Percentiles rank a stretch among this genome's conserved stretches.
Evolutionary conservation across 2,888 invertebrate species (phyloP).

Genomic region (Habroteleia sp.): DNA sequence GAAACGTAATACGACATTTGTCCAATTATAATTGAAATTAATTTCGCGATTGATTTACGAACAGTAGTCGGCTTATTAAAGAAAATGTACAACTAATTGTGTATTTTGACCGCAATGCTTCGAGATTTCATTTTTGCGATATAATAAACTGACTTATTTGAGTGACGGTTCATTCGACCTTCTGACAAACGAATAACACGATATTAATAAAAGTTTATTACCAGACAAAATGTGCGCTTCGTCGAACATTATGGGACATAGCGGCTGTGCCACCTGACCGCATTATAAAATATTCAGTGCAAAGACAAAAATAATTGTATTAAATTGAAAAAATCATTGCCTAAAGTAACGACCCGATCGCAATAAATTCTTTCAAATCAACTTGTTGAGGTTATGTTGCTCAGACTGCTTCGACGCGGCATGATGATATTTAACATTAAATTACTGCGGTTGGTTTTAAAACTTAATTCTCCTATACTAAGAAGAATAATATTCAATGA

Average conservation of each 20-base stretch:
- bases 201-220: conserved; percentile 58
- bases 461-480: too few relatives aligned
- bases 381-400: too few relatives aligned
- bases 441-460: too few relatives aligned
- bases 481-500: too few relatives aligned
- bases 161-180: conserved; percentile 37
- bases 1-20: conserved; percentile 5
- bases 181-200: conserved; percentile 46
- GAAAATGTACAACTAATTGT: conserved; percentile 41
- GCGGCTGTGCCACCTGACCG: conserved; percentile 17
- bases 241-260: conserved; percentile 31
- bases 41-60: conserved; percentile 23
- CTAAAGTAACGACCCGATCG: too few relatives aligned
- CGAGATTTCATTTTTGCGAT: conserved; percentile 40
- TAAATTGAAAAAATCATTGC: too few relatives aligned
- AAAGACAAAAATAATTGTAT: too few relatives aligned
- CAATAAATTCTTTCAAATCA: too few relatives aligned
- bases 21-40: conserved; percentile 10
- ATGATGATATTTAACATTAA: too few relatives aligned
- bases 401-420: too few relatives aligned
- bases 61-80: conserved; percentile 29
- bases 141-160: conserved; percentile 48
- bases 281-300: conserved; percentile 4
- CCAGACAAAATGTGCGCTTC: conserved; percentile 41
- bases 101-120: conserved; percentile 22